These are phyloP conservation scores for Tanytarsus gracilentus DNA, from an alignment of 2,888 invertebrate species.

Conservation along the genomic window DNA sequence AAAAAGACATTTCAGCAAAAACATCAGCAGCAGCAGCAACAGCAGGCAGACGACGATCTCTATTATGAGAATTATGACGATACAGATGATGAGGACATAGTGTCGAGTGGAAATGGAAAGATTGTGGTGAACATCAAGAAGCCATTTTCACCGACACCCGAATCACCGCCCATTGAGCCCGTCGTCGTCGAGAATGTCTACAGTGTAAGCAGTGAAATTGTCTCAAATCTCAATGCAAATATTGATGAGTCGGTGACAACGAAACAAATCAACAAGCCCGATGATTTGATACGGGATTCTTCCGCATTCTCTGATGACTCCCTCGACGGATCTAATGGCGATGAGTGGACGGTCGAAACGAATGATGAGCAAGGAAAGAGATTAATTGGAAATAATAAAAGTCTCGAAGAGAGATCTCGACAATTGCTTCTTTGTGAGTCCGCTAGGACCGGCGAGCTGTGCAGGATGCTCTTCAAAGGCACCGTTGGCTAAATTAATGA, in stretches of 20 bases:
- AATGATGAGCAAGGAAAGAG: slow-evolving; percentile 35
- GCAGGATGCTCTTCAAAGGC: slow-evolving; percentile 37
- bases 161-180: background rate
- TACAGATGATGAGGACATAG: slow-evolving; percentile 19
- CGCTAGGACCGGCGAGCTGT: slow-evolving; percentile 36
- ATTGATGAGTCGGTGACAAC: too few species aligned
- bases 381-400: slow-evolving; percentile 36
- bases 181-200: slow-evolving; percentile 30
- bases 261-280: slow-evolving; percentile 18
- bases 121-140: slow-evolving; percentile 19
- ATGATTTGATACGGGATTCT: background rate
- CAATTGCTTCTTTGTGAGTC: slow-evolving; percentile 36
- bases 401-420: slow-evolving; percentile 36
- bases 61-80: slow-evolving; percentile 22
- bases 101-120: slow-evolving; percentile 21
- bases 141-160: background rate
- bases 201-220: slow-evolving; percentile 31
- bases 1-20: background rate
- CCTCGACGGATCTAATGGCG: slow-evolving; percentile 30
- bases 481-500: slow-evolving; percentile 31
- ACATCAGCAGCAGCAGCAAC: background rate
- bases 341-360: slow-evolving; percentile 34
- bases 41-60: slow-evolving; percentile 17
- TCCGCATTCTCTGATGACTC: background rate
- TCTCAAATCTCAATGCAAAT: slow-evolving; percentile 29